A percentile compares a stretch with the other conserved stretches of the same genome.
Conservation (phyloP, 1,140 invertebrate genomes). For the Laupala kohalensis region DNA sequence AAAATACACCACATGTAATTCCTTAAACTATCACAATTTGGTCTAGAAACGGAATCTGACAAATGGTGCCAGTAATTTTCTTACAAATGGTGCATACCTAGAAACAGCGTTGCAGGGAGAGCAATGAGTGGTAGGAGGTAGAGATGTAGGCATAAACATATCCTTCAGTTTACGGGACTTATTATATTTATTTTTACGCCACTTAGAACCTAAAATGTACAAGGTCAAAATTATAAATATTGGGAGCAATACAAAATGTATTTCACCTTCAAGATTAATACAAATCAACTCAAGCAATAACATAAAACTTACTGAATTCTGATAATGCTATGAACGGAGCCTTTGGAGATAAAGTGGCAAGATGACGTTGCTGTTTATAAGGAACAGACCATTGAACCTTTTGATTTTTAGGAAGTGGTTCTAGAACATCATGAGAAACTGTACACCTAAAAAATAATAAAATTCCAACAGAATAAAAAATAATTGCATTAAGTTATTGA, state of each 20-base stretch:
- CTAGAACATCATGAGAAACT: slow-evolving; percentile 49
- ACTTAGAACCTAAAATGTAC: slow-evolving; percentile 21
- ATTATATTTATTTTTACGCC: slow-evolving; percentile 22
- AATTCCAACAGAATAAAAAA: too few species aligned
- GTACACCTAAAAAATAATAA: too few species aligned
- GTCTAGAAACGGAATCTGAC: too few species aligned
- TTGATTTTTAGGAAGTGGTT: slow-evolving; percentile 36
- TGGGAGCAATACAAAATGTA: background rate
- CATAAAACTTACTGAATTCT: background rate
- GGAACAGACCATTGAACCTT: slow-evolving; percentile 1
- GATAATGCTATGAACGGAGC: background rate
- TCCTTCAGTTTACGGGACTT: slow-evolving; percentile 23
- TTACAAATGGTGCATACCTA: too few species aligned
- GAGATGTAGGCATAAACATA: background rate
- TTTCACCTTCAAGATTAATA: background rate
- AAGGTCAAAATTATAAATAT: background rate
- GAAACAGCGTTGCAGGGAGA: too few species aligned
- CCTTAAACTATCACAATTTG: too few species aligned
- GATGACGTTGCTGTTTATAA: background rate
- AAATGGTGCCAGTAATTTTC: too few species aligned
- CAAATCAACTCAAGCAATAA: background rate
- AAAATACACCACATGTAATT: too few species aligned
- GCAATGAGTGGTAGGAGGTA: background rate
- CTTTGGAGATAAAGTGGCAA: background rate
- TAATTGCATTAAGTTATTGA: too few species aligned